Evolutionary conservation across 2,113 vertebrate species (phyloP).

Genomic region (Nicator chloris): DNA sequence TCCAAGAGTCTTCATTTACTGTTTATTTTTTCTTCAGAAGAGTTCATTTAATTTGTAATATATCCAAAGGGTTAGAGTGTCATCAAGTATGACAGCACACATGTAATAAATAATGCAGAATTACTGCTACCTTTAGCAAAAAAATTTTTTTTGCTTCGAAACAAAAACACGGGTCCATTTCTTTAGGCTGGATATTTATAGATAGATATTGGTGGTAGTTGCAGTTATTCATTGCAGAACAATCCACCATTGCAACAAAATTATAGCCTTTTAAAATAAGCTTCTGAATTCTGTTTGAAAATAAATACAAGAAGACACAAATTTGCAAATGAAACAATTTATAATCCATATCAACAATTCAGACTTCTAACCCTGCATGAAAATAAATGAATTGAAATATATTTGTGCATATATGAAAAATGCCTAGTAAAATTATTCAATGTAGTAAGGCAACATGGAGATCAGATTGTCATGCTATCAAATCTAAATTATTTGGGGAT

Average conservation of each 20-base stretch:
- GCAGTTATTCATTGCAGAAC: not conserved
- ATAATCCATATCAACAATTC: not conserved
- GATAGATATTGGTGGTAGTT: not conserved
- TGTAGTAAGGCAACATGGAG: not conserved
- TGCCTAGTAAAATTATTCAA: not conserved
- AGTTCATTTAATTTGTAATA: slow-evolving; percentile 76
- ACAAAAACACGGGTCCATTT: not conserved
- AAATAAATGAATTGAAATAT: not conserved
- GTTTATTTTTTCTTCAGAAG: slow-evolving; percentile 59
- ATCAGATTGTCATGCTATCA: not conserved
- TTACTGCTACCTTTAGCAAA: not conserved
- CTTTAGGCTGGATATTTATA: not conserved
- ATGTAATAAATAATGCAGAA: not conserved
- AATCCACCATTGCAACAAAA: not conserved
- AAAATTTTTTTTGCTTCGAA: not conserved
- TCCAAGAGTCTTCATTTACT: slow-evolving; percentile 11
- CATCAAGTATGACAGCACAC: slow-evolving; percentile 8
- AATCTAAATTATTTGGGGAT: not conserved
- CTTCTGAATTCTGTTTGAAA: not conserved
- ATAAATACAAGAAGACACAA: not conserved
- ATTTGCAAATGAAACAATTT: not conserved
- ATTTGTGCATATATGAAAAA: not conserved
- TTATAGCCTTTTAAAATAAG: not conserved
- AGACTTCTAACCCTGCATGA: not conserved
- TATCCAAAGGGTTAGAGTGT: slow-evolving; percentile 58